Conservation (phyloP, 2,113 vertebrate genomes). For the Uria lomvia region DNA sequence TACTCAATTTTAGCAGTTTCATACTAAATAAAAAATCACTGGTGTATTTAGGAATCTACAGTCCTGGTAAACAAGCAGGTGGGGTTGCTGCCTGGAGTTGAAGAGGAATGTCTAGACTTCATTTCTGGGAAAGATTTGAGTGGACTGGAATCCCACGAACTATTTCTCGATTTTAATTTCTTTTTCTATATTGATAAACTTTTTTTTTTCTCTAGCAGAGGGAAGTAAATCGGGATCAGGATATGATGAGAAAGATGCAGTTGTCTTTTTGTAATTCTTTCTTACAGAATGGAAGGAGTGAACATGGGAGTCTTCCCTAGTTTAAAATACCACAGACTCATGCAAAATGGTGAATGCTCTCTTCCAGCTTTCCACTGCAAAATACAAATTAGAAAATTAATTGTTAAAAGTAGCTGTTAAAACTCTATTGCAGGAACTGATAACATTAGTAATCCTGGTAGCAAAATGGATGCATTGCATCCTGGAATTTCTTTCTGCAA, state of each 20-base stretch:
- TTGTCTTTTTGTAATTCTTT: background rate
- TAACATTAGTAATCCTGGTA: background rate
- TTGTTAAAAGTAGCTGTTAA: background rate
- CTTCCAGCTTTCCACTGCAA: background rate
- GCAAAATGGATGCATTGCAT: background rate
- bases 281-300: background rate
- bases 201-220: background rate
- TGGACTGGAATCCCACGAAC: background rate
- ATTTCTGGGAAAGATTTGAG: conserved; percentile 16
- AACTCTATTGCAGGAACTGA: background rate
- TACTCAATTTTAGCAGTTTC: background rate
- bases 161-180: background rate
- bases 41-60: conserved; percentile 10
- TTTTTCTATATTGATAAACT: background rate
- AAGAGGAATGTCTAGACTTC: background rate
- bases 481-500: background rate
- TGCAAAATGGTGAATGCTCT: background rate
- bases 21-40: background rate
- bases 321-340: background rate
- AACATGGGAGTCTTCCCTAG: background rate
- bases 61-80: conserved; percentile 23
- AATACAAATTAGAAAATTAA: background rate
- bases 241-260: background rate
- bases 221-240: background rate
- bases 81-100: background rate